Evolutionary conservation across 1,140 invertebrate species (phyloP), one percentile per base, ranked within the genome.

Genomic region (Schlechtendalia chinensis): DNA sequence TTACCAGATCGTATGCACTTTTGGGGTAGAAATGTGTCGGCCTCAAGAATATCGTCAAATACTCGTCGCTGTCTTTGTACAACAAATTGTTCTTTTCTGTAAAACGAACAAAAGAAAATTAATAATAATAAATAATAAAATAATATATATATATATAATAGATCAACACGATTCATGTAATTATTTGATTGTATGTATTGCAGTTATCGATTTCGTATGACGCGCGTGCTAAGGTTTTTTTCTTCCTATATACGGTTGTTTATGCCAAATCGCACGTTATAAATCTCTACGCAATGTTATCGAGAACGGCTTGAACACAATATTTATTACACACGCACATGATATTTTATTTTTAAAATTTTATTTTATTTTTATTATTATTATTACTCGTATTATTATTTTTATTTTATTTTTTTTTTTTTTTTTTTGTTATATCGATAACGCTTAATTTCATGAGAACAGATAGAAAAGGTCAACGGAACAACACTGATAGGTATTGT

Each of bases 21-120:
- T 94, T 88, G 0, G 93, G 89, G 84, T 94, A 94, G 85, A 89
- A 94, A 85, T 94, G 93, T 84, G 91, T 92, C 47, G 92, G 91
- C 54, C 93, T 88, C 19, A 94, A 86, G 83, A 93, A 93, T 39
- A 92, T 91, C 27, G 90, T 87, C 0, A 94, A 87, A 39, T 92
- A 89, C 4, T 93, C 91, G 82, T 94, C 92, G 81, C 93, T 91
- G 45, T 91, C 90, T 77, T 82, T 82, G 81, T 81, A 84, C 59
- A 81, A 63, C 19, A 84, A 19, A 16, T 54, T 81, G 5, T 80
- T 75, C 14, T 83, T 82, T 12, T 81, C 84, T 84, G 81, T 80
- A 84, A 83, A 63, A 81, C 50, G 80, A 58, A 22, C 2, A 54
- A 50, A 71, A 27, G 24, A 63, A 24, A 27, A 63, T 29, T 10